Evolutionary conservation across 1,140 invertebrate genomes (phyloP).

Genomic region (Leptinotarsa defecta): DNA sequence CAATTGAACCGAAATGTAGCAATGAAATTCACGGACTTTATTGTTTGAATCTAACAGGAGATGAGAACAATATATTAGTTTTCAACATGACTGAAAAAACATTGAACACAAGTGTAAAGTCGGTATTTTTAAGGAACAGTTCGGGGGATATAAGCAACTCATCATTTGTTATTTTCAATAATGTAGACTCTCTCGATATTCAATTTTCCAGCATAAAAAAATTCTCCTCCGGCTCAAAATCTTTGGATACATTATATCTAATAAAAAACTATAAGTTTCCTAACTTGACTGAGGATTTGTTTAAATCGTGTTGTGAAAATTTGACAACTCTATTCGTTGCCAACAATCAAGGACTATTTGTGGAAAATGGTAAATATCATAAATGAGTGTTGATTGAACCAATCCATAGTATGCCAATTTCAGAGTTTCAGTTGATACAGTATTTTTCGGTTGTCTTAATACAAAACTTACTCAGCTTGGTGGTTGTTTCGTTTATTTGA

Average conservation of each 20-base stretch:
- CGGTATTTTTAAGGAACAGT: slow-evolving; percentile 20
- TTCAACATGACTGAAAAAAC: neutral
- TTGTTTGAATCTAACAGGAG: slow-evolving; percentile 13
- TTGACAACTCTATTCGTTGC: slow-evolving; percentile 3
- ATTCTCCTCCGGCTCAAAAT: neutral
- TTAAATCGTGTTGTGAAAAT: slow-evolving; percentile 16
- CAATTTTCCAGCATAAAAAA: slow-evolving; percentile 22
- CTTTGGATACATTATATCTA: slow-evolving; percentile 2
- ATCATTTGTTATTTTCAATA: neutral
- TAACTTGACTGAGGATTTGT: neutral
- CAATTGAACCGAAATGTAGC: neutral
- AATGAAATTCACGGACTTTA: slow-evolving; percentile 17
- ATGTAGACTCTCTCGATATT: slow-evolving; percentile 7
- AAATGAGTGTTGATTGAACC: too few relatives aligned
- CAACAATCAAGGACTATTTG: neutral
- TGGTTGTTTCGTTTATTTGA: too few relatives aligned
- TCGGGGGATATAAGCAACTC: slow-evolving; percentile 11
- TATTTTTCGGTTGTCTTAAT: too few relatives aligned
- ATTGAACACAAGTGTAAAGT: neutral
- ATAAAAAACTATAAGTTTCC: slow-evolving; percentile 22
- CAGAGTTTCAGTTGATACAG: too few relatives aligned
- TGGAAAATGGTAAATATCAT: slow-evolving; percentile 16
- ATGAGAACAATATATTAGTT: neutral
- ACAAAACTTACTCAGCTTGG: too few relatives aligned
- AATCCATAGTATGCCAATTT: too few relatives aligned